Percentiles rank a stretch among this genome's conserved stretches.
These are phyloP conservation scores for Erebia ligea DNA, from an alignment of 2,888 invertebrate genomes.

Conservation along the genomic window DNA sequence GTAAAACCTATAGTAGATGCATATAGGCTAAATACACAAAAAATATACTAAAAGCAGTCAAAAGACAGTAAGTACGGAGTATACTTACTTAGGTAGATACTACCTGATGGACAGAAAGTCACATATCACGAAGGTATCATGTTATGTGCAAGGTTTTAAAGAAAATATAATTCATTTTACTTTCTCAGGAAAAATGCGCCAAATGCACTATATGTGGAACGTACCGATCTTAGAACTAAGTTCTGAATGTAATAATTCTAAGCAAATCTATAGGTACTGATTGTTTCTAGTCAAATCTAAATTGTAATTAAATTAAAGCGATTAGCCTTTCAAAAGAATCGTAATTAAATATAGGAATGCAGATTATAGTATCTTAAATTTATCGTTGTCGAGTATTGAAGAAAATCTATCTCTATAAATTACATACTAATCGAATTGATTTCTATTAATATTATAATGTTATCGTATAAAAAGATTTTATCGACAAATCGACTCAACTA, in stretches of 20 bases:
- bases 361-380: conserved; percentile 33
- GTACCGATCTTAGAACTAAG: conserved; percentile 21
- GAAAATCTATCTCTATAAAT: conserved; percentile 14
- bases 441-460: conserved; percentile 59
- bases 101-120: background rate
- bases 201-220: background rate
- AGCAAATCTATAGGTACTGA: conserved; percentile 58
- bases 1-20: too few relatives aligned
- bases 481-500: conserved; percentile 71
- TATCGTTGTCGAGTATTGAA: conserved; percentile 30
- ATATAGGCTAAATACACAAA: too few relatives aligned
- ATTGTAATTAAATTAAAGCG: conserved; percentile 60
- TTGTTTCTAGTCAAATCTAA: conserved; percentile 77
- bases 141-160: background rate
- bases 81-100: too few relatives aligned
- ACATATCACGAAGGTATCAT: too few relatives aligned
- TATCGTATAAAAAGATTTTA: conserved; percentile 76
- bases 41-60: too few relatives aligned
- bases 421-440: conserved; percentile 20
- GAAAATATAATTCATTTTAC: background rate
- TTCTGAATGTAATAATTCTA: conserved; percentile 14
- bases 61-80: too few relatives aligned
- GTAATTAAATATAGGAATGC: conserved; percentile 28
- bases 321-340: conserved; percentile 54
- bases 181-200: background rate